Evolutionary conservation across 2,888 invertebrate species (phyloP), one percentile per base, ranked within the genome.

Genomic region (Leucania comma): DNA sequence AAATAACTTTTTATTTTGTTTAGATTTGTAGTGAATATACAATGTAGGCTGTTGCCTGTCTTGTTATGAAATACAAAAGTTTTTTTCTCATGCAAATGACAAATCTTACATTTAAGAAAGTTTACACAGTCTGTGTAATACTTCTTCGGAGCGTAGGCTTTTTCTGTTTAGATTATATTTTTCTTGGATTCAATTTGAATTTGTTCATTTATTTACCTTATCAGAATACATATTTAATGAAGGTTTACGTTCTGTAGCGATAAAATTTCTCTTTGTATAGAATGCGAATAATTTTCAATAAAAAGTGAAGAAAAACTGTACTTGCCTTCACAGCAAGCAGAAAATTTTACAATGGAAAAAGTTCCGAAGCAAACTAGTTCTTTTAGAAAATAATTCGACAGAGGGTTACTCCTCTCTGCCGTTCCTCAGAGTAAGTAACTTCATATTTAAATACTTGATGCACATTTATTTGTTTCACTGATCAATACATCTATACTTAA

Each of bases 21-120:
- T 64, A 24, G 56, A 26, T 17, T 61, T 20, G 38, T 68, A 68
- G 73, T 63, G 38, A 60, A 56, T 72, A 26, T 29, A 29, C 29
- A 29, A 29, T 53, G 22, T 48, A 60, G 63, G 48, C 12, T 38
- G 54, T 51, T n/a, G 12, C 56, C 58, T 22, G 53, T 42, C 69
- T 72, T 68, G 65, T 80, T 80, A 70, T 46, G 57, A 68, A 63
- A 73, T 48, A 68, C 64, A 73, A 70, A 77, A 68, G 51, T 65
- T 72, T 76, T 72, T 38, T 69, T 22, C 60, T 72, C 67, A 80
- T 69, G 72, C 69, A 80, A 80, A 80, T 80, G 72, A 76, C 77
- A 76, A 80, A 80, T 72, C 32, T 72, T 70, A 62, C 53, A 72
- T 76, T 72, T 75, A 57, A 64, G 14, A 62, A 78, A 79, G 80